phyloP scores from a whole-genome alignment of 2,113 vertebrate species.

The Heterochromis multidens region DNA sequence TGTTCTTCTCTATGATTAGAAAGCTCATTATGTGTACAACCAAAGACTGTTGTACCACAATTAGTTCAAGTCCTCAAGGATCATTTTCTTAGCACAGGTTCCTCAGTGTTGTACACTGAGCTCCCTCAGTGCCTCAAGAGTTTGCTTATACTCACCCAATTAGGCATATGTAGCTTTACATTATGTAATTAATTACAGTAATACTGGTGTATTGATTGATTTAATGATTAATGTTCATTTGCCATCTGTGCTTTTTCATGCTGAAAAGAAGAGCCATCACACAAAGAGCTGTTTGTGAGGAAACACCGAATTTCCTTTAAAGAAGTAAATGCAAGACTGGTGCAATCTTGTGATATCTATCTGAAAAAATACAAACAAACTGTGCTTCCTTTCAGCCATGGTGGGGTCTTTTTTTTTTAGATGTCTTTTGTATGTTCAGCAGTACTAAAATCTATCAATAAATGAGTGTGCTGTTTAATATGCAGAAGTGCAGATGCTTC shows the following conservation, averaged over 20 bases:
- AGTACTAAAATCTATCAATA: conserved; percentile 3
- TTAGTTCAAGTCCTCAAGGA: not conserved
- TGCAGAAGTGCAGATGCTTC: not conserved
- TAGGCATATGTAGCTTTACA: not conserved
- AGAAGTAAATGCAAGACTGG: conserved; percentile 8
- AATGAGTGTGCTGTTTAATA: conserved; percentile 1
- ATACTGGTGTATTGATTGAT: not conserved
- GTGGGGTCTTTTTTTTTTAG: not conserved
- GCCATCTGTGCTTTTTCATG: not conserved
- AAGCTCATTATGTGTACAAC: not conserved
- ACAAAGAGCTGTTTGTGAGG: not conserved
- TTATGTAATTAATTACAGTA: not conserved
- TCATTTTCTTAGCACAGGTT: not conserved
- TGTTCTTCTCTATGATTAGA: not conserved
- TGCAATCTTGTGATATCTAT: not conserved
- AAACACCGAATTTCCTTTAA: not conserved
- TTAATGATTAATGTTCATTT: not conserved
- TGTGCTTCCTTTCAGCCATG: not conserved
- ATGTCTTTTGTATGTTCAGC: not conserved
- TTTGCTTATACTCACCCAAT: not conserved
- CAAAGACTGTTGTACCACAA: not conserved
- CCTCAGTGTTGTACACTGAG: not conserved
- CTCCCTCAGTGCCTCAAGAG: not conserved
- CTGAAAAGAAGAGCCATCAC: not conserved
- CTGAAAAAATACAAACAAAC: conserved; percentile 5